These are phyloP conservation scores for Seladonia tumulorum DNA, from an alignment of 2,888 invertebrate genomes.

Conservation along the genomic window DNA sequence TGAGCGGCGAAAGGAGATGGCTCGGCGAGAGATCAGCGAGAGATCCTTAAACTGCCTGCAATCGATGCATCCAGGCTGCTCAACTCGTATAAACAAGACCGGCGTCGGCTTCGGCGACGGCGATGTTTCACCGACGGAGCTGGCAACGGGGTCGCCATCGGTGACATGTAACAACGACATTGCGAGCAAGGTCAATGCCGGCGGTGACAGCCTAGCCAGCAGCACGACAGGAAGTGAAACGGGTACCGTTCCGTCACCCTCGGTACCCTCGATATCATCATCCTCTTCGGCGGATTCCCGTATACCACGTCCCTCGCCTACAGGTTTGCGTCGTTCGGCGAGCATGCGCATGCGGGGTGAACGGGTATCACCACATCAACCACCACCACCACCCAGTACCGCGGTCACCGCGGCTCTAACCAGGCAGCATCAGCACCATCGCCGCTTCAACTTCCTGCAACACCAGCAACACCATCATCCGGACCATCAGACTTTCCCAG, in stretches of 20 bases:
- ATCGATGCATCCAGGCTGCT: constrained; percentile 50
- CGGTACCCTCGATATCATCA: constrained; percentile 26
- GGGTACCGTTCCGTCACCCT: constrained; percentile 47
- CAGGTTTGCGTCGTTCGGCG: constrained; percentile 87
- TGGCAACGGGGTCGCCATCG: constrained; percentile 25
- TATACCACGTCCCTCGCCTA: constrained; percentile 84
- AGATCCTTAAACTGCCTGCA: constrained; percentile 68
- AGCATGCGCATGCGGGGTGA: constrained; percentile 90
- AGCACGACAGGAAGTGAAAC: constrained; percentile 35
- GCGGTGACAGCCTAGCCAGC: constrained; percentile 24
- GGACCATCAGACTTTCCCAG: constrained; percentile 86
- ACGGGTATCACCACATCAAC: constrained; percentile 73
- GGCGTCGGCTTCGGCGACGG: not conserved
- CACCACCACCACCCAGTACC: constrained; percentile 70
- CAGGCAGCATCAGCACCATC: constrained; percentile 65
- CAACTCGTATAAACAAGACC: constrained; percentile 19
- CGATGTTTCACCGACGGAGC: constrained; percentile 45
- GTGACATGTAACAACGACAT: constrained; percentile 34
- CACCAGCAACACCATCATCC: constrained; percentile 73
- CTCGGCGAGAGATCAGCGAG: constrained; percentile 73
- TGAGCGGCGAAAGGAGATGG: constrained; percentile 67
- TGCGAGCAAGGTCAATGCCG: constrained; percentile 50
- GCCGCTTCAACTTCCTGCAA: constrained; percentile 67
- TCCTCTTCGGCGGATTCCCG: constrained; percentile 80
- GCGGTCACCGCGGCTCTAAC: constrained; percentile 67